Evolutionary conservation across 2,888 invertebrate species (phyloP).

Genomic region (Subacronicta megacephala): DNA sequence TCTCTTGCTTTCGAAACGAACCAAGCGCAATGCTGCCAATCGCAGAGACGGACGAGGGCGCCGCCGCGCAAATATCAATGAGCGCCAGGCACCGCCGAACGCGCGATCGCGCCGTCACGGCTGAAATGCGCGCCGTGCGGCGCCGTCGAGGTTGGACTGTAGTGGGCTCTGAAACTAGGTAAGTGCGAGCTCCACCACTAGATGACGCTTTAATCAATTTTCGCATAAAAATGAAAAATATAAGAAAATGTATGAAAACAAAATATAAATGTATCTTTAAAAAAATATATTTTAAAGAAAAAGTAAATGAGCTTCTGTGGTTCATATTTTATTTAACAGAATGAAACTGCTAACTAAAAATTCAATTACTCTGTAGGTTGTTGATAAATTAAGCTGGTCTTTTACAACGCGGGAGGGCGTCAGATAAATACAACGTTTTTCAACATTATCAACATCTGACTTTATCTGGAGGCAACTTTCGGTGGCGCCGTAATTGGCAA

Average conservation of each 20-base stretch:
- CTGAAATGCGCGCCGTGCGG: constrained; percentile 86
- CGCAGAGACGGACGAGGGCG: constrained; percentile 82
- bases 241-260: background rate
- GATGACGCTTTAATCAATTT: constrained; percentile 70
- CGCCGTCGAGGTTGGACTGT: constrained; percentile 94
- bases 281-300: constrained; percentile 1
- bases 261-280: no score
- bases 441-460: constrained; percentile 46
- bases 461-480: constrained; percentile 59
- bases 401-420: constrained; percentile 31
- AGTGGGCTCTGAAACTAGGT: constrained; percentile 93
- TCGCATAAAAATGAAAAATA: background rate
- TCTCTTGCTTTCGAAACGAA: constrained; percentile 38
- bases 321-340: background rate
- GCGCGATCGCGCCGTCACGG: constrained; percentile 82
- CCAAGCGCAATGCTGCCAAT: constrained; percentile 78
- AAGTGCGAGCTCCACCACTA: constrained; percentile 67
- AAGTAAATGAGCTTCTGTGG: background rate
- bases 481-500: constrained; percentile 69
- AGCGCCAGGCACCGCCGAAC: constrained; percentile 78
- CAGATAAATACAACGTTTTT: constrained; percentile 51
- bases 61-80: constrained; percentile 68
- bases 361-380: constrained; percentile 39
- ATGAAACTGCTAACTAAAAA: constrained; percentile 19
- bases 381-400: constrained; percentile 25